Evolutionary conservation across 2,888 invertebrate genomes (phyloP).

Genomic region (Sphaerophoria taeniata): DNA sequence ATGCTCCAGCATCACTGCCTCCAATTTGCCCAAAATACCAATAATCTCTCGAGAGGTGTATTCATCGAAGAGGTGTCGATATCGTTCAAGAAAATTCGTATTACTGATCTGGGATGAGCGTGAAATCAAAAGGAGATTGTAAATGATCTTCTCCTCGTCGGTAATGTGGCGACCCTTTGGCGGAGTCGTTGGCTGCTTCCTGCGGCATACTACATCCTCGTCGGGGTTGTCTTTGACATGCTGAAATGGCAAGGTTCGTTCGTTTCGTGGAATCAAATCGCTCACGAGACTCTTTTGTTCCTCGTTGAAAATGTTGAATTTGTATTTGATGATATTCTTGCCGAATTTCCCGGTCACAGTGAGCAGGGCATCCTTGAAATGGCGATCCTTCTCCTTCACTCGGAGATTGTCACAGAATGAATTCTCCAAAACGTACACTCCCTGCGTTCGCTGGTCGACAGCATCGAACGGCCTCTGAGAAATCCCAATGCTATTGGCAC

Average conservation of each 20-base stretch:
- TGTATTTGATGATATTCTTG: slow-evolving; percentile 82
- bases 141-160: slow-evolving; percentile 82
- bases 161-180: slow-evolving; percentile 77
- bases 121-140: slow-evolving; percentile 82
- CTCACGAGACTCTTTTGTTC: slow-evolving; percentile 81
- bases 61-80: slow-evolving; percentile 81
- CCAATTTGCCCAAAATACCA: slow-evolving; percentile 79
- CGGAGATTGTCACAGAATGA: slow-evolving; percentile 82
- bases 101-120: slow-evolving; percentile 82
- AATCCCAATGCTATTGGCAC: slow-evolving; percentile 53
- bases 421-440: slow-evolving; percentile 81
- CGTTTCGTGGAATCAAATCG: slow-evolving; percentile 80
- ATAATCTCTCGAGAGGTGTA: slow-evolving; percentile 81
- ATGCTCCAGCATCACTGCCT: slow-evolving; percentile 80
- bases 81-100: slow-evolving; percentile 81
- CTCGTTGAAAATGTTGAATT: slow-evolving; percentile 82
- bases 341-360: slow-evolving; percentile 83
- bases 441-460: slow-evolving; percentile 74
- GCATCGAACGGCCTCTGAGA: slow-evolving; percentile 58
- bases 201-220: slow-evolving; percentile 80
- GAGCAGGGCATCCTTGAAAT: slow-evolving; percentile 81
- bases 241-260: slow-evolving; percentile 81
- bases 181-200: slow-evolving; percentile 61
- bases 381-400: slow-evolving; percentile 76
- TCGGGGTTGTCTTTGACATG: slow-evolving; percentile 80